Base-by-base conservation (phyloP, 2,888 invertebrate species). In the Chelonus formosanus region DNA sequence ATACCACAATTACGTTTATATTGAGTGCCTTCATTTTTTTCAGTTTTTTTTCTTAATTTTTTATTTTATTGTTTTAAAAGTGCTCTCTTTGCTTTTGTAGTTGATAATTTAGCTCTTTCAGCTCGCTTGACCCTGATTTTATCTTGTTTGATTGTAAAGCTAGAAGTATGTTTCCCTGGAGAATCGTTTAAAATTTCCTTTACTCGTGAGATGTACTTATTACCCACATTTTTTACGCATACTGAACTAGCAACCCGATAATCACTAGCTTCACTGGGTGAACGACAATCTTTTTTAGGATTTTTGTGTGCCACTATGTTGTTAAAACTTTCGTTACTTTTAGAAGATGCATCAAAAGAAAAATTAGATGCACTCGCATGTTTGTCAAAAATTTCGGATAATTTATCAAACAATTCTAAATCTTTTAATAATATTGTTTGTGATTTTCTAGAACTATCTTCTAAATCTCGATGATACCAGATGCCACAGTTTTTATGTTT, bases 251-350 rank as follows among this genome's bases (percentile, higher is more conserved):
- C 68, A 34, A 67, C 45, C 7, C 68, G 59, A 53, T 44, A 64
- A 63, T 63, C 60, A 31, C 47, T 53, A 4, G 67, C 64, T 59
- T 58, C 67, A 47, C 64, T 63, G 5, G 45, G 45, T 40, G 59
- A 62, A 44, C 65, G 63, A 48, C 68, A 68, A 10, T 45, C 7
- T 47, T 62, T 70, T 67, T 76, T 73, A 1, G 71, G 70, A 5
- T 71, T 61, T 70, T 76, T 75, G 40, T 75, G 75, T 34, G 75
- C 72, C 65, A 73, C 72, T 32, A 73, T 72, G 55, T 67, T 71
- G 35, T 75, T 74, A 1, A 75, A 10, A 36, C 60, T 60, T 60
- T 60, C 60, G 4, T 60, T 60, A 5, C 4, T 48, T 52, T 60
- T 52, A 40, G 50, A 36, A 4, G 60, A 60, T 4, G 50, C 50